phyloP scores from a whole-genome alignment of 2,888 invertebrate genomes.

The Macropis europaea region DNA sequence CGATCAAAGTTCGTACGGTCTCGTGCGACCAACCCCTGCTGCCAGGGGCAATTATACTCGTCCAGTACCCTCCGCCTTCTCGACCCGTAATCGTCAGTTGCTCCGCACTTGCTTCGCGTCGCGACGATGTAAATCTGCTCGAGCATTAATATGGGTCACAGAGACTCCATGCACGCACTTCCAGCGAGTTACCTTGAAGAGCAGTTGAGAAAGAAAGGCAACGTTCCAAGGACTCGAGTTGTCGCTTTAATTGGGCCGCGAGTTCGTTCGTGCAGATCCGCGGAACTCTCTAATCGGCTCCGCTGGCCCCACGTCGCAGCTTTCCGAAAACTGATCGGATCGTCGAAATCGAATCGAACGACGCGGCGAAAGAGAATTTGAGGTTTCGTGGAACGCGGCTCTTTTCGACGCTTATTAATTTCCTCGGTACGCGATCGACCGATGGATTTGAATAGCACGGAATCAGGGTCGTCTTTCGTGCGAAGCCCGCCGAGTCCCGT shows the following conservation, averaged over 20 bases:
- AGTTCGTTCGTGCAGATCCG: constrained; percentile 33
- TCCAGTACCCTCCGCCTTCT: not conserved
- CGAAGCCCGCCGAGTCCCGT: not conserved
- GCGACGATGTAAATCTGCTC: not conserved
- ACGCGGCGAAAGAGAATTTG: not conserved
- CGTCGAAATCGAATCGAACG: not conserved
- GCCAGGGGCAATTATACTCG: not conserved
- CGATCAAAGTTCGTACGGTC: not conserved
- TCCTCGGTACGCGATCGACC: not conserved
- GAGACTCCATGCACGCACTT: not conserved
- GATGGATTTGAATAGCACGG: constrained; percentile 6
- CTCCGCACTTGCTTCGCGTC: constrained; percentile 8
- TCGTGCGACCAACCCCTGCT: not conserved
- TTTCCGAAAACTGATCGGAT: too few relatives aligned
- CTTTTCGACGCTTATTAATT: not conserved
- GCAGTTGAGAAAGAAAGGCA: not conserved
- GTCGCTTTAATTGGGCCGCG: constrained; percentile 59
- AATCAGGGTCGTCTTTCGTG: not conserved
- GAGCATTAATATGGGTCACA: constrained; percentile 8
- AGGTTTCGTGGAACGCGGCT: not conserved
- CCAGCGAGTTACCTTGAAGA: not conserved
- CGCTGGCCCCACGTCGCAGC: too few relatives aligned
- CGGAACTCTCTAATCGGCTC: not conserved
- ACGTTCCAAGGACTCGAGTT: constrained; percentile 35
- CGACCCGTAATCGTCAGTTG: not conserved